These are phyloP conservation scores for Dasysyrphus albostriatus DNA, from an alignment of 2,888 invertebrate species.

Conservation along the genomic window DNA sequence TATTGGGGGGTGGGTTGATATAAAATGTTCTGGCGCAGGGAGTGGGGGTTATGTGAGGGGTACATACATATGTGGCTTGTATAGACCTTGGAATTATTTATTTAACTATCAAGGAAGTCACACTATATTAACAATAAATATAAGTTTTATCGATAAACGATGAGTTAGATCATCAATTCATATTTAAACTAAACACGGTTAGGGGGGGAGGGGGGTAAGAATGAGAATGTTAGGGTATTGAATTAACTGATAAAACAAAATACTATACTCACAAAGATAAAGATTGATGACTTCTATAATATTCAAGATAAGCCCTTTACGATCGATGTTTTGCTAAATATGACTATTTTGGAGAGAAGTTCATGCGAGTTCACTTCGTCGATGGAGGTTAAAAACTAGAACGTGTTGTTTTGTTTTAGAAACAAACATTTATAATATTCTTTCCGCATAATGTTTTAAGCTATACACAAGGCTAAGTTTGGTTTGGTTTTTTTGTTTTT, in stretches of 20 bases:
- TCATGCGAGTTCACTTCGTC: constrained; percentile 1
- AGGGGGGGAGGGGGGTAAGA: not conserved
- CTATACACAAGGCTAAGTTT: constrained; percentile 7
- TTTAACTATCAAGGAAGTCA: constrained; percentile 52
- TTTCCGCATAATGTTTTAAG: constrained; percentile 8
- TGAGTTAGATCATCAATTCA: constrained; percentile 65
- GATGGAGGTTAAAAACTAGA: constrained; percentile 11
- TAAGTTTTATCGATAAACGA: constrained; percentile 66
- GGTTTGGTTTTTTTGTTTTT: not conserved
- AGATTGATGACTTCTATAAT: constrained; percentile 24
- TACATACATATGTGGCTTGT: not conserved
- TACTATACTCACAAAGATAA: constrained; percentile 1
- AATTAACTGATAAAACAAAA: constrained; percentile 7
- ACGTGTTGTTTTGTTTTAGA: not conserved
- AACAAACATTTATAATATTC: constrained; percentile 6
- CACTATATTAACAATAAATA: constrained; percentile 25
- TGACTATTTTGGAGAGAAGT: not conserved
- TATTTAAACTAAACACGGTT: constrained; percentile 19
- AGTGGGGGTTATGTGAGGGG: not conserved
- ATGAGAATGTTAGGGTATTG: too few species aligned
- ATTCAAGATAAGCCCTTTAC: constrained; percentile 12
- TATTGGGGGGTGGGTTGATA: constrained; percentile 3
- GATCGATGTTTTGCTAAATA: not conserved
- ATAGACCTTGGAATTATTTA: constrained; percentile 55
- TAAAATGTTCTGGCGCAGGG: not conserved